Evolutionary conservation across 1,140 invertebrate species (phyloP).

Genomic region (Lineus longissimus): DNA sequence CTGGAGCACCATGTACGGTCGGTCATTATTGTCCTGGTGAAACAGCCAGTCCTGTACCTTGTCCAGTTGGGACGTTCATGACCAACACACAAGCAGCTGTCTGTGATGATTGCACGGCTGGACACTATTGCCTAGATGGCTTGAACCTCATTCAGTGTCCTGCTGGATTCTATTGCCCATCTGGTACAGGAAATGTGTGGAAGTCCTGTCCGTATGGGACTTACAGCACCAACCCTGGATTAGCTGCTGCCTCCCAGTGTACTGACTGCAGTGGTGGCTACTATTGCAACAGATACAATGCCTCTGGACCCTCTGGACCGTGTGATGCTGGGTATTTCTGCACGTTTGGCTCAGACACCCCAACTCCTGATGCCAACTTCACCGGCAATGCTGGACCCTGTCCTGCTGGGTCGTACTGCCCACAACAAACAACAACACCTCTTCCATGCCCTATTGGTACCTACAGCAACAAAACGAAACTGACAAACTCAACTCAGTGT

Average conservation of each 20-base stretch:
- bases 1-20: constrained; percentile 34
- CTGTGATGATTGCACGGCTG: constrained; percentile 41
- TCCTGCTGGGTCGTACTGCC: constrained; percentile 39
- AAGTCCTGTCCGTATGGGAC: constrained; percentile 44
- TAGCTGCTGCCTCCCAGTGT: constrained; percentile 35
- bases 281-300: constrained; percentile 37
- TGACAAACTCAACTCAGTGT: constrained; percentile 24
- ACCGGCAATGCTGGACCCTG: constrained; percentile 42
- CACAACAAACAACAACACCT: constrained; percentile 27
- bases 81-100: constrained; percentile 35
- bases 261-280: constrained; percentile 41
- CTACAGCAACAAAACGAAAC: constrained; percentile 39
- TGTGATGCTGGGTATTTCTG: constrained; percentile 48
- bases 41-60: constrained; percentile 35
- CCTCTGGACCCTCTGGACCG: constrained; percentile 29
- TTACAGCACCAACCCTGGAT: constrained; percentile 32
- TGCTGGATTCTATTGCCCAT: constrained; percentile 18
- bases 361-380: constrained; percentile 33
- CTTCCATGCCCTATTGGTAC: constrained; percentile 36
- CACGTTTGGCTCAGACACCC: constrained; percentile 36
- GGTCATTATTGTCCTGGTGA: constrained; percentile 42
- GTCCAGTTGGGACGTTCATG: constrained; percentile 44
- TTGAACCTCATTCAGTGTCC: constrained; percentile 25
- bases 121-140: constrained; percentile 40
- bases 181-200: constrained; percentile 26